Evolutionary conservation across 2,888 invertebrate species (phyloP).

Genomic region (Branchipolynoe longqiensis): DNA sequence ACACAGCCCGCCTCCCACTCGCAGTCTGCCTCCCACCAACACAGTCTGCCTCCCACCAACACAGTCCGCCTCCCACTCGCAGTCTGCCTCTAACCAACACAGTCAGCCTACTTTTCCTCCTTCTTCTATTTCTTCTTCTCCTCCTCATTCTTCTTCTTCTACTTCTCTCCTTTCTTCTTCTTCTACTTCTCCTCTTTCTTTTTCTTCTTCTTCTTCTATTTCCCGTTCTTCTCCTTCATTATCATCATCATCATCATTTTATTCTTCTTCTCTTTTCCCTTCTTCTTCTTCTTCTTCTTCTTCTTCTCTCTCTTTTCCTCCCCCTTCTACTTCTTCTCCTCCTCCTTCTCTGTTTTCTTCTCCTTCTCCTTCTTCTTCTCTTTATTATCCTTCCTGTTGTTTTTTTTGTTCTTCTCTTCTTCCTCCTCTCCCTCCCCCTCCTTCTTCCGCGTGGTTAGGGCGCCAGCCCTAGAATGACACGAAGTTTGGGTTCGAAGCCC

Average conservation of each 20-base stretch:
- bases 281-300: constrained; percentile 34
- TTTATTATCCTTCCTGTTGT: background rate
- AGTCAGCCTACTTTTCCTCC: constrained; percentile 30
- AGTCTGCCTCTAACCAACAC: too few relatives aligned
- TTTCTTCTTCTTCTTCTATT: constrained; percentile 2
- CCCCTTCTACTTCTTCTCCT: constrained; percentile 37
- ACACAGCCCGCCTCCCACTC: too few relatives aligned
- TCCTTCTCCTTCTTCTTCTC: background rate
- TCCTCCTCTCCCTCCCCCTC: background rate
- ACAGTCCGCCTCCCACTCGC: too few relatives aligned
- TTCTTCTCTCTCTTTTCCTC: constrained; percentile 12
- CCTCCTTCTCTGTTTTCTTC: constrained; percentile 16
- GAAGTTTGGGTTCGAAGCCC: too few relatives aligned
- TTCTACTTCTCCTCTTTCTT: background rate
- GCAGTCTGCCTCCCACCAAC: too few relatives aligned
- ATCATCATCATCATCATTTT: background rate
- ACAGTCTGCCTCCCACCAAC: too few relatives aligned
- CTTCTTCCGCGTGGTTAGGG: too few relatives aligned
- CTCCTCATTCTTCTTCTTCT: constrained; percentile 21
- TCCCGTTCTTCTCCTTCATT: constrained; percentile 20
- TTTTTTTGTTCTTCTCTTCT: background rate
- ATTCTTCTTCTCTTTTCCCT: constrained; percentile 27
- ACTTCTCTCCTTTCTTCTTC: background rate
- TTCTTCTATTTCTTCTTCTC: constrained; percentile 27
- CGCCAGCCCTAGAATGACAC: too few relatives aligned